phyloP scores from a whole-genome alignment of 1,140 invertebrate genomes.

The Atta texana region DNA sequence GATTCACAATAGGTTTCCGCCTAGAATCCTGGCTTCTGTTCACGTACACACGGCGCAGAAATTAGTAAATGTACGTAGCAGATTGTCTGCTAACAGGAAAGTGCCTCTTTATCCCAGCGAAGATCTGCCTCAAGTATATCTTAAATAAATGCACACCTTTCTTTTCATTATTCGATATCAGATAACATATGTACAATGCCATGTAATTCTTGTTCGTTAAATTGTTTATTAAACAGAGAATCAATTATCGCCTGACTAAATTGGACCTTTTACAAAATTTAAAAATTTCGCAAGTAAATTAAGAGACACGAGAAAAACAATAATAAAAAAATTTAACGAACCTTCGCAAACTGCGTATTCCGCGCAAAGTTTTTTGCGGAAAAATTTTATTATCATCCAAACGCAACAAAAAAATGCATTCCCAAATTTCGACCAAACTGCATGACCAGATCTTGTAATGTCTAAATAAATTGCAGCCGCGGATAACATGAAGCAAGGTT shows the following conservation, averaged over 20 bases:
- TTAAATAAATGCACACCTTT: background rate
- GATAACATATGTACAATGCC: background rate
- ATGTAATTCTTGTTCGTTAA: background rate
- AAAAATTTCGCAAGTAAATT: constrained; percentile 16
- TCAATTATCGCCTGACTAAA: constrained; percentile 17
- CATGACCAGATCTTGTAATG: background rate
- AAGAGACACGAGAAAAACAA: background rate
- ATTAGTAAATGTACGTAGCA: constrained; percentile 73
- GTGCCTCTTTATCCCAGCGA: constrained; percentile 28
- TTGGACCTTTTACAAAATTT: background rate
- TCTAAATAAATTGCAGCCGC: constrained; percentile 23
- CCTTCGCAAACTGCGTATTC: too few species aligned
- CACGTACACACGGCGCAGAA: constrained; percentile 68
- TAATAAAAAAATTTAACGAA: background rate
- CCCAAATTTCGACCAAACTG: constrained; percentile 25
- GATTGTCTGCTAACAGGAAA: constrained; percentile 22
- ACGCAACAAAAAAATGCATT: background rate
- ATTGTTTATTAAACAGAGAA: background rate
- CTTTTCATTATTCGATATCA: background rate
- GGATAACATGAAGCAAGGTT: background rate
- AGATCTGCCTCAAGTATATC: constrained; percentile 19
- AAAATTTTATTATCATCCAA: constrained; percentile 43
- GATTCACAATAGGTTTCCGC: constrained; percentile 79
- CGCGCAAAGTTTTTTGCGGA: constrained; percentile 11
- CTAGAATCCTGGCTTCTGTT: constrained; percentile 75